A percentile compares a stretch with the other conserved stretches of the same genome.
Conservation (phyloP, 2,113 vertebrate genomes). For the Paradisaea rubra region DNA sequence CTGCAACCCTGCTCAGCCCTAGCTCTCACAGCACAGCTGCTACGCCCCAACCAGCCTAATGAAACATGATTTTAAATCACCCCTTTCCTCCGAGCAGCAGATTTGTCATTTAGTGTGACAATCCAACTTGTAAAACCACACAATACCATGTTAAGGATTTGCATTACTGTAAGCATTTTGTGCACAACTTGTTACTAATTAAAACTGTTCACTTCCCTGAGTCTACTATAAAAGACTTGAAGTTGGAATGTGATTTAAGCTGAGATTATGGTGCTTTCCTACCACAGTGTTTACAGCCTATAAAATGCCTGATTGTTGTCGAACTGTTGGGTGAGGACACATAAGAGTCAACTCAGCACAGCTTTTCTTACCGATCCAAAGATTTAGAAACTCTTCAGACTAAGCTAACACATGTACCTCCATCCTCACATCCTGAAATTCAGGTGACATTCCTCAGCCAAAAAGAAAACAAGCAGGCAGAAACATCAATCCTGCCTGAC, state of each 20-base stretch:
- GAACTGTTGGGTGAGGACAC: neutral
- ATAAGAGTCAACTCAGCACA: neutral
- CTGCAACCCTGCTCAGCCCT: neutral
- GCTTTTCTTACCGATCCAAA: neutral
- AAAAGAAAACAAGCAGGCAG: neutral
- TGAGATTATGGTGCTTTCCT: neutral
- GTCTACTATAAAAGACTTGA: neutral
- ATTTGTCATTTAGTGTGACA: neutral
- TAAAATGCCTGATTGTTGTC: neutral
- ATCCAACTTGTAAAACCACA: neutral
- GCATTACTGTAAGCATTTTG: neutral
- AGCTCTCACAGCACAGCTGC: fast-evolving
- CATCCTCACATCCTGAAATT: neutral
- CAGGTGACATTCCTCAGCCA: neutral
- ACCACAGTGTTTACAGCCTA: neutral
- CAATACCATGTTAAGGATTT: neutral
- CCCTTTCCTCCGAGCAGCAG: neutral
- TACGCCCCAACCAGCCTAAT: neutral
- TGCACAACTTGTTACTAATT: neutral
- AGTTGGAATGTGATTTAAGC: neutral
- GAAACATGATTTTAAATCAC: neutral
- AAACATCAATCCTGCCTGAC: neutral
- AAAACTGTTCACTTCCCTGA: neutral
- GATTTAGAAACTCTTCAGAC: neutral
- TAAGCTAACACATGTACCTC: neutral